Evolutionary conservation across 2,888 invertebrate genomes (phyloP), one percentile per base, ranked within the genome.

Genomic region (Ectropis crepuscularia): DNA sequence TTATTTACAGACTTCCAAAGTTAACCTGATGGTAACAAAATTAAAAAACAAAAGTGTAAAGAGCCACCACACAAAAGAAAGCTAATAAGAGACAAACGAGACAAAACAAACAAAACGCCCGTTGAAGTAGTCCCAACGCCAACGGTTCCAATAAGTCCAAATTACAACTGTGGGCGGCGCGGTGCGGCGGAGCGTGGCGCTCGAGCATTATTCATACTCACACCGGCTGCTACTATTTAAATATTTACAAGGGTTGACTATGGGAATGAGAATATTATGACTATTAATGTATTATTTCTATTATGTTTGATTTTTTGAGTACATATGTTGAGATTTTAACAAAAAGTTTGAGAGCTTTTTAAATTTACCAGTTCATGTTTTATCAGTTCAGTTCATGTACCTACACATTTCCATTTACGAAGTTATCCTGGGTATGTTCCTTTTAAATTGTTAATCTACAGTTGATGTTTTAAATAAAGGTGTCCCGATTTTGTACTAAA

Each of bases 91-190:
- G 7, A 48, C 57, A 54, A 63, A 58, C 53, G 48, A 37, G 49
- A 65, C 57, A 53, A 63, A 49, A 62, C 50, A 58, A 51, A 50
- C 58, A 54, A 67, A 60, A 50, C 10, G 6, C 16, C 28, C 43
- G 48, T 50, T 42, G 49, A 67, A 64, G 65, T 67, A 60, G 66
- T 70, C 69, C 62, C 65, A 62, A 63, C 73, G 57, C 62, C 65
- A 62, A 63, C 73, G 57, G 68, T 69, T 78, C 75, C 81, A 84
- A 87, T 88, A 87, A 86, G 85, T 90, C 89, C 88, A 88, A 87
- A 86, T 85, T 80, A 87, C 82, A 82, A 75, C 76, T 68, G 73
- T 72, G 72, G 78, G 86, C 87, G 83, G 80, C 76, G 82, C 73
- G 81, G 86, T 88, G 81, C 80, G 83, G 82, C 73, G 81, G 86